Evolutionary conservation across 1,140 invertebrate species (phyloP).

Genomic region (Brachionus koreanus): DNA sequence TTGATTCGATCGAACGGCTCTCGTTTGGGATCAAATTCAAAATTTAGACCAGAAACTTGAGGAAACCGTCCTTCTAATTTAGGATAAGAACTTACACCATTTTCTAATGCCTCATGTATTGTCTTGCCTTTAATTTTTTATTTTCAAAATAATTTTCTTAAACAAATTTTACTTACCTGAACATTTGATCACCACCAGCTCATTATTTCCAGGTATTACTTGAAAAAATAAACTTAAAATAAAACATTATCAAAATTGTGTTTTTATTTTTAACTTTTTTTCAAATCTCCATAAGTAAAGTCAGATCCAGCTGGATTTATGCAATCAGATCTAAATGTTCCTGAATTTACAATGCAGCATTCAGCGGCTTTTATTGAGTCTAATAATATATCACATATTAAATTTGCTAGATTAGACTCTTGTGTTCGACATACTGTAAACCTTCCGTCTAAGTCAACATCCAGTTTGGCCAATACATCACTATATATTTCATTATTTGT

Average conservation of each 20-base stretch:
- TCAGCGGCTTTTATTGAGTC: slow-evolving; percentile 73
- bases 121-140: slow-evolving; percentile 62
- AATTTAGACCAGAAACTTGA: slow-evolving; percentile 71
- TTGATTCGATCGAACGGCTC: slow-evolving; percentile 68
- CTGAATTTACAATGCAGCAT: slow-evolving; percentile 77
- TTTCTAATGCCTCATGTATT: slow-evolving; percentile 71
- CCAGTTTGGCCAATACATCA: slow-evolving; percentile 73
- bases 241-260: slow-evolving; percentile 44
- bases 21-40: slow-evolving; percentile 75
- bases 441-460: slow-evolving; percentile 75
- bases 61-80: slow-evolving; percentile 76
- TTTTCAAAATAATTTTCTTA: not conserved
- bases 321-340: slow-evolving; percentile 73
- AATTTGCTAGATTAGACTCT: slow-evolving; percentile 75
- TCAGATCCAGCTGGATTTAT: slow-evolving; percentile 61
- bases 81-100: slow-evolving; percentile 71
- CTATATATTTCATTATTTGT: slow-evolving; percentile 64
- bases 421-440: slow-evolving; percentile 72
- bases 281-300: slow-evolving; percentile 16
- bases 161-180: not conserved
- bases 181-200: slow-evolving; percentile 67
- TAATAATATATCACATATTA: slow-evolving; percentile 79
- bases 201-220: slow-evolving; percentile 77
- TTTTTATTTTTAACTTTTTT: slow-evolving; percentile 16
- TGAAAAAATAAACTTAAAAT: slow-evolving; percentile 58